Evolutionary conservation across 1,140 invertebrate species (phyloP), one percentile per base, ranked within the genome.

Genomic region (Monomorium pharaonis): DNA sequence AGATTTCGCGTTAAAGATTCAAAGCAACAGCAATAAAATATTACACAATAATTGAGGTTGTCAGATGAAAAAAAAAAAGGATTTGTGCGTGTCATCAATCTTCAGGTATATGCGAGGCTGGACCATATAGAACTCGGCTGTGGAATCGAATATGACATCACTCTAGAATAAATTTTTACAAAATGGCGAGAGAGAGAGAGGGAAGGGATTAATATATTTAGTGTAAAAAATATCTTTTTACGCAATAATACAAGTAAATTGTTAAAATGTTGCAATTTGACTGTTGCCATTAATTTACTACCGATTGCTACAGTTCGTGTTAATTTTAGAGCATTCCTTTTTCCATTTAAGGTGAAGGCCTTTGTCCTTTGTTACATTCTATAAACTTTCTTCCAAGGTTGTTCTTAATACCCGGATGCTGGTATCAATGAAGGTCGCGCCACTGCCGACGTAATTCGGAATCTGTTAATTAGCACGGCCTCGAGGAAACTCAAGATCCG

Each of bases 11-110:
- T 83, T 83, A 83, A 83, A 83, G 78, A 72, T 83, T 58, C 78
- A 58, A 74, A 74, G 51, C 67, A 83, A 72, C 44, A 44, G 78
- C 78, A 81, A 83, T 74, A 83, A 83, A 83, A 83, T 74, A 83
- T 83, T 81, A 74, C 27, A 47, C 67, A 44, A 72, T 83, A 83
- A 83, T 74, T 58, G 67, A 72, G 51, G 14, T 30, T 47, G 78
- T 83, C 65, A 74, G 51, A 33, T 74, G 37, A 47, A 75, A 74
- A 74, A 47, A 75, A 74, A 74, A 60, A 58, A 37, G 30, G 27
- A 62, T 60, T 63, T 63, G 83, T 14, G 72, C 30, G 42, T n/a
- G 58, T 51, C 70, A 65, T 84, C 72, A 67, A 78, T 75, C 72
- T 78, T 14, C 37, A 37, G 47, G 16, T 33, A 10, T 30, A 44